A percentile compares a stretch with the other conserved stretches of the same genome.
Conservation (phyloP, 2,797 vertebrate genomes). For the Fringilla coelebs region DNA sequence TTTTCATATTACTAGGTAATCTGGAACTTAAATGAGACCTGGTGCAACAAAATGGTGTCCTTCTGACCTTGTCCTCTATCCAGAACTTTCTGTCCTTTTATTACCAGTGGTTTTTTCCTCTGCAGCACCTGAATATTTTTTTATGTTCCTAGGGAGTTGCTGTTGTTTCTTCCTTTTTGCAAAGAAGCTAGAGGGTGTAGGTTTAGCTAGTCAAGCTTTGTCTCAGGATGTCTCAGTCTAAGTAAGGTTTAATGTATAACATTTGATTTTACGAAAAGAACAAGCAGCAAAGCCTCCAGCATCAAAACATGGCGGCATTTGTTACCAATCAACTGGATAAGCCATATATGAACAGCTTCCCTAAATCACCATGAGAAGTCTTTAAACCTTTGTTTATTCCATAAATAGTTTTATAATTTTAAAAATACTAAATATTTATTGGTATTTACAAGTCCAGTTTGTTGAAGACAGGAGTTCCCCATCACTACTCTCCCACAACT, state of each 20-base stretch:
- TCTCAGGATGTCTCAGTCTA: not conserved
- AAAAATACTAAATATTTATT: not conserved
- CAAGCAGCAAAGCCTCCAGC: not conserved
- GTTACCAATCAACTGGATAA: not conserved
- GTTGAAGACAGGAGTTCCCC: not conserved
- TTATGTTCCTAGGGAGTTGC: not conserved
- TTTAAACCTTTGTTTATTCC: not conserved
- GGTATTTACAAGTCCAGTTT: not conserved
- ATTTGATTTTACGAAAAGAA: not conserved
- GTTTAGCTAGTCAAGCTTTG: not conserved
- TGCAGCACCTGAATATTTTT: not conserved
- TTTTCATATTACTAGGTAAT: not conserved
- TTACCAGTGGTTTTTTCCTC: not conserved
- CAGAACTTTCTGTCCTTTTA: not conserved
- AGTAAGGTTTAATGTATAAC: not conserved
- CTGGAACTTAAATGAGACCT: not conserved
- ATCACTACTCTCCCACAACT: not conserved
- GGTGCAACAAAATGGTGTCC: not conserved
- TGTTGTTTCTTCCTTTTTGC: not conserved
- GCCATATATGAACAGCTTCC: not conserved
- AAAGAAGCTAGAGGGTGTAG: not conserved
- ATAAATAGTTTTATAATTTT: not conserved
- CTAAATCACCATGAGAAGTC: not conserved
- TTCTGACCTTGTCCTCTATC: not conserved
- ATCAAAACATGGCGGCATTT: not conserved